Evolutionary conservation across 2,888 invertebrate species (phyloP), one percentile per base, ranked within the genome.

Genomic region (Acronicta aceris): DNA sequence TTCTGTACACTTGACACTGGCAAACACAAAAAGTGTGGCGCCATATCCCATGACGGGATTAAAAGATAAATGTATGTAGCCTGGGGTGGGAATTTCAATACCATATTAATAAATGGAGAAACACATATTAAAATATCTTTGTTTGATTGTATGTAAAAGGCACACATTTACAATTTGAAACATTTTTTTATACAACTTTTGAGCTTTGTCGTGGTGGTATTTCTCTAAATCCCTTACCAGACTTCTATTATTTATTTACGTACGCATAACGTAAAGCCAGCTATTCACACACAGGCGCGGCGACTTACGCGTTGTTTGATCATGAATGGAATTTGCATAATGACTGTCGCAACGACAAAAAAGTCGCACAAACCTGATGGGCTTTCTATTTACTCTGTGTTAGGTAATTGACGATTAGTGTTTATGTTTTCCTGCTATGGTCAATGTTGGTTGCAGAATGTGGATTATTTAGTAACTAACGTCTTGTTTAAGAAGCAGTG

Each of bases 321-420:
- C 63, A 54, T 77, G 71, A 74, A 76, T 62, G 54, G 67, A 33
- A 65, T 79, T 81, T 75, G 70, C 76, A 65, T 79, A 78, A 78
- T 48, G n/a, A 36, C 41, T 78, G 67, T 53, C 65, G 73, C 61
- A 61, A 77, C 51, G 58, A 49, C 56, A 58, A 71, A 76, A 65
- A 64, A 55, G 54, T 63, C 58, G 61, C 63, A 53, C 38, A 54
- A 71, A 65, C 59, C 53, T 71, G 69, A 74, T 65, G 68, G 61
- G 74, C 72, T 81, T 81, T 82, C 81, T 75, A 76, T 65, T 71
- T 66, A 74, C 78, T 78, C 69, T 12, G 36, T 27, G 56, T 72
- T 75, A 71, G 55, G 50, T 76, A 66, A 76, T 66, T 58, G 41
- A 41, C 45, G 36, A 59, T 46, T 50, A 62, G 45, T 30, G 40